A percentile compares a stretch with the other conserved stretches of the same genome.
phyloP scores from a whole-genome alignment of 2,888 invertebrate species.

The Drosophila falleni region DNA sequence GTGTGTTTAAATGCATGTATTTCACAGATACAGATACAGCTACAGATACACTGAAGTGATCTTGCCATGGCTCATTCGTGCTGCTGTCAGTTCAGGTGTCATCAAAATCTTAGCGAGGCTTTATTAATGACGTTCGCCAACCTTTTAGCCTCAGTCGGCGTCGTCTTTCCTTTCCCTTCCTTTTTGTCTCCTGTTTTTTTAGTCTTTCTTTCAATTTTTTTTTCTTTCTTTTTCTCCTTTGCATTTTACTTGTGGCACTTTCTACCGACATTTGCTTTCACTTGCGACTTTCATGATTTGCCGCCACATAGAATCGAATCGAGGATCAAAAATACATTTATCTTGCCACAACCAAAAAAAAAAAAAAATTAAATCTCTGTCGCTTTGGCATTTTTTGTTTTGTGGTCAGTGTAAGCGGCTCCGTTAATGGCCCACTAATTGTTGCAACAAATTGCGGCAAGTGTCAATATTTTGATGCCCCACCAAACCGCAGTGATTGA shows the following conservation, averaged over 20 bases:
- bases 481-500: slow-evolving; percentile 58
- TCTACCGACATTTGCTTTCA: slow-evolving; percentile 69
- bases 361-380: slow-evolving; percentile 24
- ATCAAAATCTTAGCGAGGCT: slow-evolving; percentile 77
- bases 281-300: slow-evolving; percentile 63
- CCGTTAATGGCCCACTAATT: slow-evolving; percentile 68
- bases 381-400: slow-evolving; percentile 24
- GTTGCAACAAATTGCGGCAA: slow-evolving; percentile 70
- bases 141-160: slow-evolving; percentile 50
- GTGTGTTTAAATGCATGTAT: slow-evolving; percentile 19
- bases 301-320: slow-evolving; percentile 58
- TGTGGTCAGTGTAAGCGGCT: slow-evolving; percentile 60
- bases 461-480: slow-evolving; percentile 74
- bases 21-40: slow-evolving; percentile 38
- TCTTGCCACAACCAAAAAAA: slow-evolving; percentile 61
- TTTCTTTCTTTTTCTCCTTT: slow-evolving; percentile 11
- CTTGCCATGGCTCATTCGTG: slow-evolving; percentile 56
- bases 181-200: slow-evolving; percentile 22
- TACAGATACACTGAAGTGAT: slow-evolving; percentile 59
- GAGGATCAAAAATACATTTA: slow-evolving; percentile 82
- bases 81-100: slow-evolving; percentile 77
- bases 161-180: slow-evolving; percentile 36
- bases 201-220: slow-evolving; percentile 20
- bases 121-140: slow-evolving; percentile 80
- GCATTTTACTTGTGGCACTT: slow-evolving; percentile 53